Base-by-base conservation (phyloP, 2,797 vertebrate genomes). In the Siniperca obscura region DNA sequence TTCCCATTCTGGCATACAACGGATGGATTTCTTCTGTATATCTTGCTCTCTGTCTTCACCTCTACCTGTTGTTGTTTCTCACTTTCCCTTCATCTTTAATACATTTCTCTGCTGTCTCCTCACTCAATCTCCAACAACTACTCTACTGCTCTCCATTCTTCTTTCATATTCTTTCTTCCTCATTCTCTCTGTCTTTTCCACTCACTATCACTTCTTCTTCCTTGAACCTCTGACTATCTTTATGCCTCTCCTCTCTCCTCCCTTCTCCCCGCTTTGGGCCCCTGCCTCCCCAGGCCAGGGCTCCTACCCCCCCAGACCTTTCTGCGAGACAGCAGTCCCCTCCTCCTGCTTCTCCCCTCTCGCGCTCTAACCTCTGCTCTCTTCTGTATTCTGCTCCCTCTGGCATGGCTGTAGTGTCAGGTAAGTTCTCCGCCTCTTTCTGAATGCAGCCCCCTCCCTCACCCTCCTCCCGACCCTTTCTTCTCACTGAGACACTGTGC, bases 361-460 rank as follows among this genome's bases (percentile, higher is more conserved):
- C 96, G 97, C 96, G 96, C 97, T 98, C 97, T 99, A 99, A 99
- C 96, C 96, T 98, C 95, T 99, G 95, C 98, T 99, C 95, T 99
- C 97, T 98, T 98, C 97, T 98, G 97, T 98, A 97, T 98, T 98
- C 97, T 98, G 97, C 97, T 98, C 96, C 97, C 97, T 97, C 93
- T 98, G 97, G 96, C 97, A 97, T 98, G 97, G 96, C 96, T 97
- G 95, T 98, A 99, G 98, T 95, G 97, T 98, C 96, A 99, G 98
- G 98, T 99, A 98, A 99, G 98, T 97, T 85, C 89, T 95, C 93
- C 95, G 93, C 87, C 93, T 88, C 89, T 87, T 91, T 90, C 91
- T 57, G 93, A 94, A 94, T 94, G 94, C 92, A 87, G 89, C 90
- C 87, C 86, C 81, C 74, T 68, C 70, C 79, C 73, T 38, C 44